Percentiles rank a stretch among this genome's conserved stretches.
Evolutionary conservation across 1,140 invertebrate genomes (phyloP).

Genomic region (Diorhabda elongata): DNA sequence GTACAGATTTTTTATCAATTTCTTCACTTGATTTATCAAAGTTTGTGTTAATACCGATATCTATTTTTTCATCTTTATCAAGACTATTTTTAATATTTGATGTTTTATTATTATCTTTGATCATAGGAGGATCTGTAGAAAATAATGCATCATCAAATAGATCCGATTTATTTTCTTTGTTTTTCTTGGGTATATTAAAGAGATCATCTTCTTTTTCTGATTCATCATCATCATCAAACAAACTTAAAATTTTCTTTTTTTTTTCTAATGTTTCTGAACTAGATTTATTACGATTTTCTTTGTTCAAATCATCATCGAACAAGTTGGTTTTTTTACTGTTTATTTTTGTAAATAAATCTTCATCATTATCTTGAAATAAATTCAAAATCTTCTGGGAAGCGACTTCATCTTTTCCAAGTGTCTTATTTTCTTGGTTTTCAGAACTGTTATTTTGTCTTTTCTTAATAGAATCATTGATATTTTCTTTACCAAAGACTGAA

Average conservation of each 20-base stretch:
- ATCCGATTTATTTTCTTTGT: constrained; percentile 13
- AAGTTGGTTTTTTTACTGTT: constrained; percentile 23
- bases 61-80: constrained; percentile 39
- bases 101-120: neutral
- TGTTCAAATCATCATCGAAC: constrained; percentile 17
- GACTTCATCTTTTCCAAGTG: too few relatives aligned
- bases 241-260: constrained; percentile 14
- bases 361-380: too few relatives aligned
- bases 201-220: constrained; percentile 1
- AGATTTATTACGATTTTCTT: constrained; percentile 5
- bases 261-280: neutral
- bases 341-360: too few relatives aligned
- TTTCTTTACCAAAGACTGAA: constrained; percentile 49
- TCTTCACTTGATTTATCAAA: neutral
- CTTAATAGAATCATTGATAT: constrained; percentile 7
- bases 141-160: constrained; percentile 6
- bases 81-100: constrained; percentile 37
- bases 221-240: constrained; percentile 21
- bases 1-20: neutral
- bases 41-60: constrained; percentile 24
- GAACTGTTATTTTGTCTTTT: neutral
- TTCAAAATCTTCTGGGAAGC: too few relatives aligned
- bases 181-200: neutral
- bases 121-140: neutral
- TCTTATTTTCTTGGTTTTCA: neutral